Base-by-base conservation (phyloP, 2,113 vertebrate genomes). In the Gadus chalcogrammus region DNA sequence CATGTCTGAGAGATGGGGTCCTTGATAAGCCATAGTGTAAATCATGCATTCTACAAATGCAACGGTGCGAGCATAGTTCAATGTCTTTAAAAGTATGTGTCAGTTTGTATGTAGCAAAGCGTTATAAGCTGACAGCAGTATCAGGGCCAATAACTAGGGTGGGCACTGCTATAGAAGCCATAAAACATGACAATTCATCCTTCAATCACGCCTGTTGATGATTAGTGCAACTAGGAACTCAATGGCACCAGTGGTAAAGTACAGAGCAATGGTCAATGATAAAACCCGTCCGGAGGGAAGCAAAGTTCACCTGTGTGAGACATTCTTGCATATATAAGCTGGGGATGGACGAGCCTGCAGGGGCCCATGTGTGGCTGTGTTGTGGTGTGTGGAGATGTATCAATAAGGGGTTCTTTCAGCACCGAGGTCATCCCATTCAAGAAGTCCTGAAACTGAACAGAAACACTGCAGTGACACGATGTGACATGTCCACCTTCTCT, bases 261-360 rank as follows among this genome's bases (percentile, higher is more conserved):
- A 90, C 89, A 91, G 42, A 48, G 71, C 74, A 60, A 68, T 69
- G 65, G 85, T 85, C 81, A 89, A 87, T 88, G 85, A 91, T 90
- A 89, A 89, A 91, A 88, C 88, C 69, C 76, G 75, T 82, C 84
- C 63, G 72, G 72, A 72, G 63, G 35, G 82, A 88, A 84, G 79
- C 87, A 90, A 90, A 91, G 90, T 89, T 90, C 91, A 90, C 74
- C 72, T 65, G 69, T 64, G 22, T 17, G 61, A 52, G 66, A 35
- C 22, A 35, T 55, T 38, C 73, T 64, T 48, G 73, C 56, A 60
- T 61, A 77, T 38, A 59, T 64, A 73, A 64, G 61, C 60, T 67
- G 31, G 48, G 67, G 52, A 18, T 35, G 42, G 61, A 62, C 11
- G 20, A 62, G 60, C n/a, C 18, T 61, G 20, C 20, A 22, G 60